Evolutionary conservation across 2,888 invertebrate genomes (phyloP), one percentile per base, ranked within the genome.

Genomic region (Darwinula stevensoni): DNA sequence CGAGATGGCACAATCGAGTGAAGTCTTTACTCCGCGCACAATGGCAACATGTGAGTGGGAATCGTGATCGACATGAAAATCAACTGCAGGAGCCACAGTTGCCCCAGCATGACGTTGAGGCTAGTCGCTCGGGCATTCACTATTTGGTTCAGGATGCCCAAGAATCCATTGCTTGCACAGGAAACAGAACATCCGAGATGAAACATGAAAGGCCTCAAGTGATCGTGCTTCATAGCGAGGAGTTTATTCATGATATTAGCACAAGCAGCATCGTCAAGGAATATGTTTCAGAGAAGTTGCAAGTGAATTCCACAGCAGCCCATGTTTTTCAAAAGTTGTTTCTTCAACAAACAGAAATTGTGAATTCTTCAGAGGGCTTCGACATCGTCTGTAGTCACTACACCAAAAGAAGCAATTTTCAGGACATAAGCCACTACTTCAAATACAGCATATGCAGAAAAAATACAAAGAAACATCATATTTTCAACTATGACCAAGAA

Each of bases 151-250:
- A 65, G 30, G 67, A 68, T 9, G 80, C 82, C 0, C 62, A 69
- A 36, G 75, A 82, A 44, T 61, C 86, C 4, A 67, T 84, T 16
- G 55, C 66, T 29, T 70, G 76, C 0, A 71, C 71, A 41, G 84
- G 84, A 51, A 67, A 72, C 0, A 61, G 80, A 22, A 68, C 82
- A 35, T 80, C 82, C 1, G 78, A 76, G 53, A 75, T 78, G 43
- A 67, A 86, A 35, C 82, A 86, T 47, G 63, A 67, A 34, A 71
- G 84, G 42, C 59, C 86, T n/a, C 70, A 71, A 40, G 84, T 84
- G 44, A 72, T 86, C 2, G 72, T 22, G 22, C 42, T 45, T 38
- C 67, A 80, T 48, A 88, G 75, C 51, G 78, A 80, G 42, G 80
- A 76, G 44, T 57, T 86, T 0, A 60, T 71, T 30, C 75, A 80